phyloP scores from a whole-genome alignment of 2,888 invertebrate genomes.

The Tipula vernalis region DNA sequence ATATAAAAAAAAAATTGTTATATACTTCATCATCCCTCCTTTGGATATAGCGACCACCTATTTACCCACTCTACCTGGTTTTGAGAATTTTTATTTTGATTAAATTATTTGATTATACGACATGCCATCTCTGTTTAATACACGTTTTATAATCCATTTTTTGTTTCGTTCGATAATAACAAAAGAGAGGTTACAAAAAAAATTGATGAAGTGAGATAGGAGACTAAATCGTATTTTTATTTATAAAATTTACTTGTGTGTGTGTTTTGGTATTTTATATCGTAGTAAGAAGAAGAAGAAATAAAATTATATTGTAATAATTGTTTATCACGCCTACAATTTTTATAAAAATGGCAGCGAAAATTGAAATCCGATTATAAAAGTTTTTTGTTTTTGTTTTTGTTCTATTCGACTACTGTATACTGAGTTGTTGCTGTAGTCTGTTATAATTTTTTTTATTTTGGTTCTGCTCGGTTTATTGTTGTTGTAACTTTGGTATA shows the following conservation, averaged over 20 bases:
- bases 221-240: background rate
- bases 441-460: background rate
- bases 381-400: background rate
- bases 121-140: background rate
- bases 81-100: background rate
- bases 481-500: background rate
- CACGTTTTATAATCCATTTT: background rate
- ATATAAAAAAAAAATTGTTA: background rate
- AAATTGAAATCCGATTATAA: slow-evolving; percentile 8
- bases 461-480: background rate
- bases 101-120: background rate
- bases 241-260: background rate
- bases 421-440: background rate
- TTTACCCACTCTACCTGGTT: background rate
- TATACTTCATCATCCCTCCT: background rate
- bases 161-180: background rate
- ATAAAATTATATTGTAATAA: background rate
- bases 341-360: slow-evolving; percentile 9
- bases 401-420: background rate
- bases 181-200: background rate
- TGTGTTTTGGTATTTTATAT: background rate
- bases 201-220: background rate
- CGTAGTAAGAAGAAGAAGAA: background rate
- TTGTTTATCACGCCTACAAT: background rate
- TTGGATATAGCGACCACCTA: background rate